Evolutionary conservation across 2,113 vertebrate species (phyloP).

Genomic region (Chitala chitala): DNA sequence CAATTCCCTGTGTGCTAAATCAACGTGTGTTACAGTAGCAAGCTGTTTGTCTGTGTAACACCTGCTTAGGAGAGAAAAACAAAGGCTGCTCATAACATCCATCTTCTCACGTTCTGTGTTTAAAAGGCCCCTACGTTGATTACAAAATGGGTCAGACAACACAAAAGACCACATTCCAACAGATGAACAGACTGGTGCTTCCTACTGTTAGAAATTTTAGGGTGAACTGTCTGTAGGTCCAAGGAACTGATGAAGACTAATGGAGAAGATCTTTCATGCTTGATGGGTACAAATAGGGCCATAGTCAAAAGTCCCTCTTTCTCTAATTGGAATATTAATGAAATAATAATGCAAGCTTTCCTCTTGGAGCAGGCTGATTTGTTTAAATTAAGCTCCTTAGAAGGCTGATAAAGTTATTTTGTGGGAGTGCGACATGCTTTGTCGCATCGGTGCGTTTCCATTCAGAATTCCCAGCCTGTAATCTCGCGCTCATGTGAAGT

Average conservation of each 20-base stretch:
- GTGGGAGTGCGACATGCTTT: slow-evolving; percentile 1
- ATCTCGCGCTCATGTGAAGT: slow-evolving; percentile 21
- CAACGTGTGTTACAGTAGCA: no score
- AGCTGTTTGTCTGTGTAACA: no score
- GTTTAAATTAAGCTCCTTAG: slow-evolving; percentile 40
- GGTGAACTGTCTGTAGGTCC: slow-evolving; percentile 7
- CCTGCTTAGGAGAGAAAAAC: neutral
- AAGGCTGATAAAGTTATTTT: slow-evolving; percentile 32
- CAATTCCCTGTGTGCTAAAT: no score
- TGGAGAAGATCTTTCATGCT: slow-evolving; percentile 31
- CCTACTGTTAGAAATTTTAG: neutral
- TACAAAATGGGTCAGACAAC: neutral
- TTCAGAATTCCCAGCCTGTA: slow-evolving; percentile 11
- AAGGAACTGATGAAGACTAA: slow-evolving; percentile 19
- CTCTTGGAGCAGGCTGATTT: slow-evolving; percentile 35
- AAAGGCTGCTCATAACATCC: neutral
- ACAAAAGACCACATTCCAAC: neutral
- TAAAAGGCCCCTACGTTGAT: neutral
- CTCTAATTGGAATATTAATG: slow-evolving; percentile 33
- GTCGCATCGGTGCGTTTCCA: slow-evolving; percentile 11
- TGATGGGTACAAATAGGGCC: slow-evolving; percentile 24
- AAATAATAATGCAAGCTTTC: slow-evolving; percentile 27
- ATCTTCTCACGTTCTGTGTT: neutral
- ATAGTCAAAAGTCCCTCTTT: slow-evolving; percentile 29
- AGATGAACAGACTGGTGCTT: no score